Conservation (phyloP, 2,797 vertebrate genomes). For the Hyperoplus immaculatus region DNA sequence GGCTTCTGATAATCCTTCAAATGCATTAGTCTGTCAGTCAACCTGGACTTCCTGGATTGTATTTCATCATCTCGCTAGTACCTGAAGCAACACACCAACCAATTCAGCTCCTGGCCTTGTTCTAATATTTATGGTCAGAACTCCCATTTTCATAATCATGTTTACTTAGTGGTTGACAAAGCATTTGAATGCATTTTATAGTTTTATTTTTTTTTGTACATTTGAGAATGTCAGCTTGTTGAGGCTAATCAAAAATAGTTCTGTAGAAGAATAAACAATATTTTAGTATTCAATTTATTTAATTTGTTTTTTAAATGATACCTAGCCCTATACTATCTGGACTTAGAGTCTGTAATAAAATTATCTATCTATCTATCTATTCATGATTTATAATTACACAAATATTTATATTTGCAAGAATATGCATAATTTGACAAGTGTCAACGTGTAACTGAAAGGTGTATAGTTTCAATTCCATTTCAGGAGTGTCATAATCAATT, state of each 20-base stretch:
- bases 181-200: not conserved
- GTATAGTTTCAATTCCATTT: not conserved
- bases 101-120: constrained; percentile 4
- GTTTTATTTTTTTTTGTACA: not conserved
- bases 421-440: not conserved
- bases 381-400: not conserved
- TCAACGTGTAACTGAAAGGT: not conserved
- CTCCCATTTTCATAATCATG: not conserved
- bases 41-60: constrained; percentile 8
- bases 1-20: not conserved
- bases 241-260: not conserved
- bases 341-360: no score
- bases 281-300: no score
- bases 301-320: not conserved
- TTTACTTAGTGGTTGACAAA: not conserved
- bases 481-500: not conserved
- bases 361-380: no score
- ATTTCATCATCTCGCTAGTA: not conserved
- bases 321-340: no score
- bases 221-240: not conserved
- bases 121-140: constrained; percentile 3
- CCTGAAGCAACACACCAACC: constrained; percentile 15
- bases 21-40: constrained; percentile 1
- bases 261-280: not conserved
- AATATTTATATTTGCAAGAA: not conserved